phyloP scores from a whole-genome alignment of 2,888 invertebrate genomes.

The Calliopum simillimum region DNA sequence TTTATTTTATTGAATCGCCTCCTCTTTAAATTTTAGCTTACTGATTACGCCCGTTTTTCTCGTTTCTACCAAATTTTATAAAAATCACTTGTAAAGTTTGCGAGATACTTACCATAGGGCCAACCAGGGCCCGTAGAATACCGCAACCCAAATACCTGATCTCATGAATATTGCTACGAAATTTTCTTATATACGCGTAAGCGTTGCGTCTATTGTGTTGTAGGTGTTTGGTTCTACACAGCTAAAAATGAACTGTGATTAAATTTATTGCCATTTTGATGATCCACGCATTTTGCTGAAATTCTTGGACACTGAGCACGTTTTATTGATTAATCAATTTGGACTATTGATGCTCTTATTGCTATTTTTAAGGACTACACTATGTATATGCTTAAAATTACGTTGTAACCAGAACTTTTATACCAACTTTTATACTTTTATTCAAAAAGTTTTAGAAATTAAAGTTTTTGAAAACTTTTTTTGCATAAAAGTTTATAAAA shows the following conservation, averaged over 20 bases:
- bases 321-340: conserved; percentile 72
- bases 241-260: conserved; percentile 70
- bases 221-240: conserved; percentile 75
- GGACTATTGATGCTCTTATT: conserved; percentile 69
- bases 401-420: too few relatives aligned
- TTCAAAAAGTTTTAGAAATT: neutral
- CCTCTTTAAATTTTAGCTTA: too few relatives aligned
- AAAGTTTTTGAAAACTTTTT: too few relatives aligned
- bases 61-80: too few relatives aligned
- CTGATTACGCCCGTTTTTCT: too few relatives aligned
- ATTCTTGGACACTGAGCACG: conserved; percentile 72
- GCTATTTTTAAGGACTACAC: conserved; percentile 71
- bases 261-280: conserved; percentile 75
- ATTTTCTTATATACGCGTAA: conserved; percentile 75
- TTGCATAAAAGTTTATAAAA: too few relatives aligned
- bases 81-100: too few relatives aligned
- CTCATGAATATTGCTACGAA: conserved; percentile 75
- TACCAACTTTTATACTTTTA: too few relatives aligned
- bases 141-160: conserved; percentile 73
- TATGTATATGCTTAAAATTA: conserved; percentile 72
- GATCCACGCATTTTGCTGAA: conserved; percentile 74
- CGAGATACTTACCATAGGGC: conserved; percentile 73
- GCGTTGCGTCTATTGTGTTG: conserved; percentile 74
- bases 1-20: too few relatives aligned
- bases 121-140: conserved; percentile 76